Evolutionary conservation across 1,140 invertebrate species (phyloP).

Genomic region (Ganaspis sp.): DNA sequence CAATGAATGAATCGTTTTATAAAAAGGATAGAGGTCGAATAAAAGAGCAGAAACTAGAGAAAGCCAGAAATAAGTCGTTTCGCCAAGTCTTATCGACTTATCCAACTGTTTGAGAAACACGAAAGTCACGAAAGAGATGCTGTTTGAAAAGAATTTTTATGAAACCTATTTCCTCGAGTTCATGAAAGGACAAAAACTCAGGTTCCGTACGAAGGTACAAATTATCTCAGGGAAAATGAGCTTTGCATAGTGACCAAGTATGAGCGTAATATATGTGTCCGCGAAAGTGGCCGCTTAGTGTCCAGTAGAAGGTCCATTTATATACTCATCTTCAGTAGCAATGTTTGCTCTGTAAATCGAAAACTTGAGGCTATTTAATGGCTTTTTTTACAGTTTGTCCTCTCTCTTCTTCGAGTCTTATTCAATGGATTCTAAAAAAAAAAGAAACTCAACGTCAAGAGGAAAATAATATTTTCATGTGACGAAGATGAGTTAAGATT

Average conservation of each 20-base stretch:
- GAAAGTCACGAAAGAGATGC: background rate
- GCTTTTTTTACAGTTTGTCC: constrained; percentile 4
- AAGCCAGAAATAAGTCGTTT: constrained; percentile 6
- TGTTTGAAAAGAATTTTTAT: constrained; percentile 52
- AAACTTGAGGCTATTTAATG: constrained; percentile 39
- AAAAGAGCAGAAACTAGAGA: background rate
- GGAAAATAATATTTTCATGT: too few relatives aligned
- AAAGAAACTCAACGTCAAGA: background rate
- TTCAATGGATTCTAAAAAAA: constrained; percentile 1
- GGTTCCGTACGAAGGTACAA: constrained; percentile 65
- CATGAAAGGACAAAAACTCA: constrained; percentile 56
- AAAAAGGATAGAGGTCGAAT: background rate
- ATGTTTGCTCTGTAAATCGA: constrained; percentile 49
- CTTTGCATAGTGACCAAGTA: constrained; percentile 63
- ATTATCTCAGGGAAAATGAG: constrained; percentile 70
- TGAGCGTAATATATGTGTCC: constrained; percentile 57
- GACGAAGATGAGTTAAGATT: background rate
- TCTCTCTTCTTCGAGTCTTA: background rate
- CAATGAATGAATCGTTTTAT: background rate
- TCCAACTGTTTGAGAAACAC: background rate
- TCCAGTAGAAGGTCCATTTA: constrained; percentile 59
- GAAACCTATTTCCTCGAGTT: constrained; percentile 48
- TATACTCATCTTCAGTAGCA: constrained; percentile 47
- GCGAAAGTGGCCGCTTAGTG: constrained; percentile 63
- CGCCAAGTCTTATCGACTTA: constrained; percentile 26